Percentiles rank a stretch among this genome's conserved stretches.
These are phyloP conservation scores for Mesorhabditis spiculigera DNA, from an alignment of 2,888 invertebrate species.

Conservation along the genomic window DNA sequence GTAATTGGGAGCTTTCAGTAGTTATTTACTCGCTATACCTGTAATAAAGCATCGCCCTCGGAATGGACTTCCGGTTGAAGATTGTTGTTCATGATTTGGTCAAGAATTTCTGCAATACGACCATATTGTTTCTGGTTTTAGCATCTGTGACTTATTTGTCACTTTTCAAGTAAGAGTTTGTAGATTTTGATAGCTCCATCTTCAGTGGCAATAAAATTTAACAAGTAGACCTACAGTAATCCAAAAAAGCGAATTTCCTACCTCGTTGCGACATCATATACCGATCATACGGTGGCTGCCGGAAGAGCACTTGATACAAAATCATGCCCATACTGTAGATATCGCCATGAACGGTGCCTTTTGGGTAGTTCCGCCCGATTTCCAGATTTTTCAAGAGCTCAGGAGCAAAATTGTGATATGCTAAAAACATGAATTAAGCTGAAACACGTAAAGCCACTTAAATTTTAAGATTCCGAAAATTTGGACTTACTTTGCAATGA, in stretches of 20 bases:
- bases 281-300: constrained; percentile 28
- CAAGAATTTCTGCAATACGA: constrained; percentile 28
- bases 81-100: constrained; percentile 22
- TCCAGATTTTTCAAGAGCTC: constrained; percentile 43
- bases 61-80: constrained; percentile 19
- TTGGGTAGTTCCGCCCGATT: constrained; percentile 34
- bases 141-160: neutral
- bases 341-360: constrained; percentile 42
- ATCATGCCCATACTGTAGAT: constrained; percentile 43
- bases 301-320: constrained; percentile 37
- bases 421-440: constrained; percentile 20
- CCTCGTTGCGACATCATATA: constrained; percentile 16
- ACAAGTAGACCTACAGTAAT: too few relatives aligned
- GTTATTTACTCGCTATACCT: constrained; percentile 10
- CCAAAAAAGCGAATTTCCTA: neutral
- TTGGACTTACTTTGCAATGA: constrained; percentile 1
- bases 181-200: too few relatives aligned
- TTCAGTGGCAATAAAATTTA: too few relatives aligned
- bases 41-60: neutral
- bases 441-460: too few relatives aligned
- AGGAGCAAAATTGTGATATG: constrained; percentile 45
- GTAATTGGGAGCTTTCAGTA: neutral
- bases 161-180: neutral
- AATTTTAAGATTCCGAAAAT: neutral
- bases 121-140: too few relatives aligned